These are phyloP conservation scores for Sinohyriopsis cumingii DNA, from an alignment of 2,888 invertebrate species.

Conservation along the genomic window DNA sequence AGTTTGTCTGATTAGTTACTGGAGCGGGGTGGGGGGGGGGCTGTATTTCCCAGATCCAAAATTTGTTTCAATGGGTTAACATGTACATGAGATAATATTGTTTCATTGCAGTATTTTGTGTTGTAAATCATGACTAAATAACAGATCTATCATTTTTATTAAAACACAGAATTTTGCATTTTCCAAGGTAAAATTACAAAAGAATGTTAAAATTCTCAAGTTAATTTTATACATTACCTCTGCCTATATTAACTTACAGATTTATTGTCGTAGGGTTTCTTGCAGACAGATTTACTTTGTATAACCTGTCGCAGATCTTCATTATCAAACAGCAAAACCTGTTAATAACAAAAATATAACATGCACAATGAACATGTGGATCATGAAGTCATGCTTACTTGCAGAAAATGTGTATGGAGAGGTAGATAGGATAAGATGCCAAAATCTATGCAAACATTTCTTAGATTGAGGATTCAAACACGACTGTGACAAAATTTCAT, in stretches of 20 bases:
- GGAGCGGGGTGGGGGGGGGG: too few species aligned
- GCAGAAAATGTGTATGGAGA: too few species aligned
- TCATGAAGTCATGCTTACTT: not conserved
- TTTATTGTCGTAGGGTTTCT: constrained; percentile 68
- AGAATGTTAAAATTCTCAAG: not conserved
- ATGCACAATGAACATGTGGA: not conserved
- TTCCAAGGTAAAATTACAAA: not conserved
- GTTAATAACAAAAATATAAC: constrained; percentile 18
- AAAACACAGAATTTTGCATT: not conserved
- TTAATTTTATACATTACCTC: not conserved
- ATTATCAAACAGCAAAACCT: constrained; percentile 68
- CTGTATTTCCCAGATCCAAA: too few species aligned
- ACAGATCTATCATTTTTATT: not conserved
- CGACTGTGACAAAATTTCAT: too few species aligned
- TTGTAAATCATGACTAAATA: not conserved
- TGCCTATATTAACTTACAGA: constrained; percentile 49
- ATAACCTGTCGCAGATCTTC: constrained; percentile 66
- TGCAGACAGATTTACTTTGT: constrained; percentile 69
- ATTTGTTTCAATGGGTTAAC: too few species aligned
- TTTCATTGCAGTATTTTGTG: too few species aligned
- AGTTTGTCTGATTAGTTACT: too few species aligned
- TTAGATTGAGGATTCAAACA: too few species aligned
- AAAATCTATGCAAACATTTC: too few species aligned
- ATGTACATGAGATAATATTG: too few species aligned
- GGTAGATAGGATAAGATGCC: too few species aligned